Evolutionary conservation across 2,797 vertebrate species (phyloP), one percentile per base, ranked within the genome.

Genomic region (Sarcophilus harrisii): DNA sequence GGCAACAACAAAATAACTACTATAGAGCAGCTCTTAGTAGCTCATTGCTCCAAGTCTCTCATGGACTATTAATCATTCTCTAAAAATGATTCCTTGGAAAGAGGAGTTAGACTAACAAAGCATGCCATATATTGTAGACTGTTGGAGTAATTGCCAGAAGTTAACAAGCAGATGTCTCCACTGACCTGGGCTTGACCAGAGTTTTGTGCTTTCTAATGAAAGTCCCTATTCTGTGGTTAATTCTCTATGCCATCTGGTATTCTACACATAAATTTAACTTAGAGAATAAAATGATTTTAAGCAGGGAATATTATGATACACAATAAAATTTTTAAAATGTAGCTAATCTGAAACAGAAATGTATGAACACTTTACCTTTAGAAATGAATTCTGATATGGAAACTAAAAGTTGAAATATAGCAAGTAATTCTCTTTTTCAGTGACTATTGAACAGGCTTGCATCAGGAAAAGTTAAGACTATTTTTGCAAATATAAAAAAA

Each of bases 91-190:
- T 96, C 73, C 91, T 2, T 93, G 90, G 38, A 94, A 96, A 96
- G 92, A 93, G 90, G 96, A 96, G 91, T 95, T 90, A 96, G 95
- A 93, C 59, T 90, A 94, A 45, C 58, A 94, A 94, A 96, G 58
- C 93, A n/a, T 94, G 95, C 90, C 94, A 59, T 57, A 95, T 96
- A 90, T 90, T 81, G 58, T n/a, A 91, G 45, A 58, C 89, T 95
- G 49, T n/a, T 24, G 92, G 89, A 96, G 29, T 58, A 92, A 38
- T 91, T 95, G 90, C 95, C 96, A 97, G 92, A 95, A 1, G 0
- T 93, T 95, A 95, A 96, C 92, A 58, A 52, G 58, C 97, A 97
- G 94, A 95, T 97, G 97, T 96, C 95, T 95, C 94, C 94, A 91
- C n/a, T 95, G 95, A 97, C 81, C 59, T 90, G 32, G 89, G 87